Evolutionary conservation across 2,113 vertebrate species (phyloP), one percentile per base, ranked within the genome.

Genomic region (Castor canadensis): DNA sequence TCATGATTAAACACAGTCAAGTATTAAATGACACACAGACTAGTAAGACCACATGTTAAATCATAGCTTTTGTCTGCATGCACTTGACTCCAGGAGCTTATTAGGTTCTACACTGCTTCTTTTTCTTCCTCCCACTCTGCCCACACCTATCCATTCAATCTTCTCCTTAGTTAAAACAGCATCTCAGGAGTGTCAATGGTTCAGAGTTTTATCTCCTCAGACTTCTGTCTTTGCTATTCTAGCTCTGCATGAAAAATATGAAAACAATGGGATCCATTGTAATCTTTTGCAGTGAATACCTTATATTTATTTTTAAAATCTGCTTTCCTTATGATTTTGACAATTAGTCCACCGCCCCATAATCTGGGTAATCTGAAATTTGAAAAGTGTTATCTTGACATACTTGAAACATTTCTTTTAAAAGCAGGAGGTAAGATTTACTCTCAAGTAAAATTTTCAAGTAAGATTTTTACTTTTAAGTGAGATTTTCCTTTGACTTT

Each of bases 1-100:
- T 95, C 85, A 89, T 95, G 87, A 95, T 93, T 96, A 95, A 98
- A 92, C 72, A 95, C 77, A 90, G 72, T 92, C 79, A 92, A 95
- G 87, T 85, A 64, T 90, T 89, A 87, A 83, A 87, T 86, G 96
- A 90, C 91, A 80, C 26, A 73, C 15, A 26, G 87, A 56, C 84
- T 71, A 72, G 90, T 73, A 73, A 93, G 95, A 95, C 84, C 87
- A 95, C 90, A 91, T 90, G 90, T 95, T 87, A 80, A 67, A 10
- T 58, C n/a, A 49, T 0, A 0, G 52, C 83, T 87, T 81, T 93
- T 52, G 73, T 94, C 82, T 82, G 73, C 54, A 79, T 75, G n/a
- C 56, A 75, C 16, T 86, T 91, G 89, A 80, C 77, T 93, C 89
- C 32, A 12, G 35, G 66, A 83, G 38, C 16, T 58, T 66, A 67